A percentile compares a stretch with the other conserved stretches of the same genome.
Evolutionary conservation across 2,797 vertebrate species (phyloP).

Genomic region (Epinephelus awoara): DNA sequence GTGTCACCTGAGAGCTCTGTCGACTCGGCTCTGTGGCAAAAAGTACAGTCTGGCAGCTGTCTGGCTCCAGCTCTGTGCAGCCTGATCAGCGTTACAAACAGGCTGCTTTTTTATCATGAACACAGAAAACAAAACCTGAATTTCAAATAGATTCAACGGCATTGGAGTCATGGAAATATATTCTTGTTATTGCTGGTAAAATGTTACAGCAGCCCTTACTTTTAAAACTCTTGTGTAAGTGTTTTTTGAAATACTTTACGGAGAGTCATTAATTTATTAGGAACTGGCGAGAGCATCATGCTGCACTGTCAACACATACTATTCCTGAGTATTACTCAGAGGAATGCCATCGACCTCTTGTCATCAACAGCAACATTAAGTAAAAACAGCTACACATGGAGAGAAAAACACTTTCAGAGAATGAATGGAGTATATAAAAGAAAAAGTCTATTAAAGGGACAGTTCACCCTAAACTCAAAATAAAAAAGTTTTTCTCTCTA

Average conservation of each 20-base stretch:
- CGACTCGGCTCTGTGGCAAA: slow-evolving; percentile 18
- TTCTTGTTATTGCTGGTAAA: slow-evolving; percentile 3
- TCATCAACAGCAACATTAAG: slow-evolving; percentile 25
- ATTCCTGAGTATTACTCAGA: slow-evolving; percentile 34
- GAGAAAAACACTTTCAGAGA: not conserved
- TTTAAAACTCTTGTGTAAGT: slow-evolving; percentile 13
- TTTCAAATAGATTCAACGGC: not conserved
- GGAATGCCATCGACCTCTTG: slow-evolving; percentile 34
- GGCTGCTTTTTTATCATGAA: slow-evolving; percentile 9
- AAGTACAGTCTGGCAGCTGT: slow-evolving; percentile 25
- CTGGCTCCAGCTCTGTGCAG: slow-evolving; percentile 4
- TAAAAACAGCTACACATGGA: slow-evolving; percentile 40
- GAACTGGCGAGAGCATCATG: slow-evolving; percentile 24
- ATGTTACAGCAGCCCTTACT: slow-evolving; percentile 7
- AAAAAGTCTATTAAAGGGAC: too few species aligned
- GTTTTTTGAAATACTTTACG: slow-evolving; percentile 25
- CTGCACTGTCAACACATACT: slow-evolving; percentile 53
- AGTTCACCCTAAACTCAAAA: too few species aligned
- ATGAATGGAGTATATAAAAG: slow-evolving; percentile 11
- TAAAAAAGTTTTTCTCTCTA: too few species aligned
- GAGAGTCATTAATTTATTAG: slow-evolving; percentile 46
- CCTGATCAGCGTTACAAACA: slow-evolving; percentile 9
- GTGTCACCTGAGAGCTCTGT: slow-evolving; percentile 40
- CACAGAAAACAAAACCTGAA: slow-evolving; percentile 2
- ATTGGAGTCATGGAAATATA: slow-evolving; percentile 1